A percentile compares a stretch with the other conserved stretches of the same genome.
phyloP scores from a whole-genome alignment of 2,797 vertebrate genomes.

The Sibirionetta formosa region DNA sequence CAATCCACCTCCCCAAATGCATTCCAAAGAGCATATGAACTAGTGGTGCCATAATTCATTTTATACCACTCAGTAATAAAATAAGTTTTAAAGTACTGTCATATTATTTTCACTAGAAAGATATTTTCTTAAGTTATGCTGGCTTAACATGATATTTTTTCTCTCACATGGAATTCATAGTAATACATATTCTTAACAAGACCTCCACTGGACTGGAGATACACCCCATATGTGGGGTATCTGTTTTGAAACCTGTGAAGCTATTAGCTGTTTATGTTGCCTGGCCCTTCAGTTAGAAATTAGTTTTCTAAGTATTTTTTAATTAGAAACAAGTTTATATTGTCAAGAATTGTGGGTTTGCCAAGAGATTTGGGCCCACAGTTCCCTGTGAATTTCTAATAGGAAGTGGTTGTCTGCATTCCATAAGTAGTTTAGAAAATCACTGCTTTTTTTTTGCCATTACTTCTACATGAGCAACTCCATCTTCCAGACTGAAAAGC shows the following conservation, averaged over 20 bases:
- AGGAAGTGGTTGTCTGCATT: not conserved
- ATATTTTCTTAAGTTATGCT: not conserved
- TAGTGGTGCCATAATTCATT: not conserved
- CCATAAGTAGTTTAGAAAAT: not conserved
- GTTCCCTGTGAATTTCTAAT: not conserved
- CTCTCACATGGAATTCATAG: not conserved
- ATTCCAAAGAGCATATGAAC: not conserved
- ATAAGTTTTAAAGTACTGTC: not conserved
- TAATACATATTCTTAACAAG: not conserved
- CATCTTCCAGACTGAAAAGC: not conserved
- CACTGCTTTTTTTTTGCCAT: not conserved
- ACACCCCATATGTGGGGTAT: accelerated
- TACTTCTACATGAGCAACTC: not conserved
- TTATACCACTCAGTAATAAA: not conserved
- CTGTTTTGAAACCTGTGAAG: not conserved
- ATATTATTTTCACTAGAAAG: not conserved
- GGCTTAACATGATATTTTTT: not conserved
- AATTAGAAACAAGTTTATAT: not conserved
- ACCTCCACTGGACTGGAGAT: not conserved
- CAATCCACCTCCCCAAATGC: not conserved
- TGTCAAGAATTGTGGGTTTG: not conserved
- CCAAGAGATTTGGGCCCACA: not conserved
- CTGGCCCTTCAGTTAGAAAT: not conserved
- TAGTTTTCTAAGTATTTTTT: no score
- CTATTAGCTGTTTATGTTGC: not conserved